A percentile compares a stretch with the other conserved stretches of the same genome.
Evolutionary conservation across 2,797 vertebrate genomes (phyloP).

Genomic region (Neostethus bicornis): DNA sequence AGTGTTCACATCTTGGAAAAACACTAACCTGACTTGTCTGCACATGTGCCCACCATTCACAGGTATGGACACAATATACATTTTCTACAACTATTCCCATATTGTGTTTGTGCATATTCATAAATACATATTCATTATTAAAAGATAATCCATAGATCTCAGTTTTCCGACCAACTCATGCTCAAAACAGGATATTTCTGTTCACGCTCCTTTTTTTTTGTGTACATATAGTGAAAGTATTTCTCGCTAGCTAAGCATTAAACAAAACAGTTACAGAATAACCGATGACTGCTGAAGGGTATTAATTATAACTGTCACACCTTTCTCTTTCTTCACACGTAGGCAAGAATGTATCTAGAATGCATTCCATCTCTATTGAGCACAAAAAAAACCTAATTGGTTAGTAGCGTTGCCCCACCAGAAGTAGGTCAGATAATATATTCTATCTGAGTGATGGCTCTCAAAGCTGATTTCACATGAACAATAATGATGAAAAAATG

Average conservation of each 20-base stretch:
- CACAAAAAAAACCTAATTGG: constrained; percentile 51
- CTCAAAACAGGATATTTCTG: constrained; percentile 27
- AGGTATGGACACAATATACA: too few relatives aligned
- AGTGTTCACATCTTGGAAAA: constrained; percentile 8
- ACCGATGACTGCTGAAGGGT: constrained; percentile 11
- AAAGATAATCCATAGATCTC: too few relatives aligned
- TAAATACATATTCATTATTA: too few relatives aligned
- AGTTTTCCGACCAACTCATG: background rate
- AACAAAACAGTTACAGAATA: constrained; percentile 26
- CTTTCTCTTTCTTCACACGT: constrained; percentile 25
- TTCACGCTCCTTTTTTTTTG: constrained; percentile 18
- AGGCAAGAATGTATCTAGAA: constrained; percentile 15
- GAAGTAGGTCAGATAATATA: constrained; percentile 64
- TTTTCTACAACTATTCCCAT: too few relatives aligned
- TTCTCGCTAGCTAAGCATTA: constrained; percentile 18
- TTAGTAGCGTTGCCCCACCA: constrained; percentile 57
- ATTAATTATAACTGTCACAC: constrained; percentile 8
- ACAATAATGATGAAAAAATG: constrained; percentile 79
- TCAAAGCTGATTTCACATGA: constrained; percentile 74
- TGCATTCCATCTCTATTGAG: constrained; percentile 28
- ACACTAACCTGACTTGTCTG: too few relatives aligned
- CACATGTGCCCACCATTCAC: too few relatives aligned
- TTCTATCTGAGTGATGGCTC: constrained; percentile 66
- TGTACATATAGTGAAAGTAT: constrained; percentile 4
- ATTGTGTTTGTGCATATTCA: too few relatives aligned